These are phyloP conservation scores for Xenotilapia leptura DNA, from an alignment of 2,113 vertebrate species.

Conservation along the genomic window DNA sequence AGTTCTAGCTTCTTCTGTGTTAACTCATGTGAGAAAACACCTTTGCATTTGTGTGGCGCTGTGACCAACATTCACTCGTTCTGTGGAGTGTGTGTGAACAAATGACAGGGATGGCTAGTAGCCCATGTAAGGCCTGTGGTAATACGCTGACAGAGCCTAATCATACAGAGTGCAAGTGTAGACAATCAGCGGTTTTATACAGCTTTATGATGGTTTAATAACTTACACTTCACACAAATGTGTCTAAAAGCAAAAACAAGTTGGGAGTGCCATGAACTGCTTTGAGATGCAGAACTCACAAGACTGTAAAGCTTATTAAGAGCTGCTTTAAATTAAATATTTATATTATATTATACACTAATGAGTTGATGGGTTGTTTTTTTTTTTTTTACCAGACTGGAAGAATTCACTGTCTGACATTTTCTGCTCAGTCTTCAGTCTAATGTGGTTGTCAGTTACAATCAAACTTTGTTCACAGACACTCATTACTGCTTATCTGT, in stretches of 20 bases:
- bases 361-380: fast-evolving
- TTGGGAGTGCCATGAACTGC: not conserved
- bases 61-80: slow-evolving; percentile 19
- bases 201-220: not conserved
- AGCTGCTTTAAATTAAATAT: not conserved
- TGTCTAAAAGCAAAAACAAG: not conserved
- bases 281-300: not conserved
- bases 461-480: not conserved
- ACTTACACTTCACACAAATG: not conserved
- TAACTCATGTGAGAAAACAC: not conserved
- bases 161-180: slow-evolving; percentile 27
- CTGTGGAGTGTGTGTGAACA: not conserved
- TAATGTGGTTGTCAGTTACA: not conserved
- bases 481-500: not conserved
- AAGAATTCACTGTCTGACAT: not conserved
- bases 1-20: not conserved
- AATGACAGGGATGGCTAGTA: not conserved
- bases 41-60: not conserved
- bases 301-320: not conserved
- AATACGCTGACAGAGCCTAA: slow-evolving; percentile 41
- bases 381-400: not conserved
- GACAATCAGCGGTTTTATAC: not conserved
- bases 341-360: not conserved
- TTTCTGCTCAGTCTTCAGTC: not conserved
- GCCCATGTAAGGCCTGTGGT: not conserved